Evolutionary conservation across 2,113 vertebrate species (phyloP).

Genomic region (Pygoscelis adeliae): DNA sequence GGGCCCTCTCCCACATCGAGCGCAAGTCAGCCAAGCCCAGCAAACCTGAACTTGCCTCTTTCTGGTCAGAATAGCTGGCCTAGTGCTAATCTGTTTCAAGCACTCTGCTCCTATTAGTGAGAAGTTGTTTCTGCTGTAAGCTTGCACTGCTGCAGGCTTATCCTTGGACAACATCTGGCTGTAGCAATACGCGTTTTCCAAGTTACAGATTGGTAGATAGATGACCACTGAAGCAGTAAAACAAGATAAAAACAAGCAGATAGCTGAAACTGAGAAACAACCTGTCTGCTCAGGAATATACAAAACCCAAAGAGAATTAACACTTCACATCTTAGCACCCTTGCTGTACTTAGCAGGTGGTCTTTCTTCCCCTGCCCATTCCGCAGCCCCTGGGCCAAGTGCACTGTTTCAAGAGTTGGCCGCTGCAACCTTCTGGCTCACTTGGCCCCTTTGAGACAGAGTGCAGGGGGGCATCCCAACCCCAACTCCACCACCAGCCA

Average conservation of each 20-base stretch:
- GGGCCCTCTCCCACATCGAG: accelerated
- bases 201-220: not conserved
- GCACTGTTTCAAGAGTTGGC: not conserved
- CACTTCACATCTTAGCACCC: not conserved
- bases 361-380: not conserved
- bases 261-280: not conserved
- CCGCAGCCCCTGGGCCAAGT: not conserved
- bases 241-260: not conserved
- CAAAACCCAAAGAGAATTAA: not conserved
- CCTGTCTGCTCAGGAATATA: not conserved
- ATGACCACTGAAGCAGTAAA: not conserved
- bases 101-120: not conserved
- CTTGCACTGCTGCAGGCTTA: not conserved
- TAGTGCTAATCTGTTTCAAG: not conserved
- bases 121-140: not conserved
- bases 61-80: not conserved
- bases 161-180: not conserved
- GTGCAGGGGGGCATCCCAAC: not conserved
- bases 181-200: not conserved
- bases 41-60: not conserved
- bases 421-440: not conserved
- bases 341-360: not conserved
- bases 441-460: not conserved
- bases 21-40: not conserved
- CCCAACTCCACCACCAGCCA: not conserved